Base-by-base conservation (phyloP, 2,797 vertebrate genomes). In the Pogoniulus pusillus region DNA sequence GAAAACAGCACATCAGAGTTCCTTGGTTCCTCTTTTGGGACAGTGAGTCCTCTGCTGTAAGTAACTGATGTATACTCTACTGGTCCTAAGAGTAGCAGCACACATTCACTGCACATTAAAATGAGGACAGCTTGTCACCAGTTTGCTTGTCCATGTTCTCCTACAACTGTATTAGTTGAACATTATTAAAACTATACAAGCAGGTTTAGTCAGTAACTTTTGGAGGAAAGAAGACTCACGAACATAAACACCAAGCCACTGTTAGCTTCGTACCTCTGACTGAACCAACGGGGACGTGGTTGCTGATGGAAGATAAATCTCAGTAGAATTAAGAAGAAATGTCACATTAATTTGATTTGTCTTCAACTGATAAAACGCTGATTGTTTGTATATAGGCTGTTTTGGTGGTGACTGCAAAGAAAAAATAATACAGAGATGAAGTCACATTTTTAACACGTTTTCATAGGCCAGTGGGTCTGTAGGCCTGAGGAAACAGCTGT, bases 281-380 rank as follows among this genome's bases (percentile, higher is more conserved):
- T 35, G 23, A 71, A 47, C 3, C 10, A 72, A 10, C 1, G 19
- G 5, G 3, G 5, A 30, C 1, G 1, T 2, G 5, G 24, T 15
- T 2, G 4, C 35, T 9, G 22, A 3, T 24, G 76, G 18, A 37
- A 11, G 6, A n/a, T 3, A 53, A 58, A 58, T 29, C 6, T 41
- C 39, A 18, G 7, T 23, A 71, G 66, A 74, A 84, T 27, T 29
- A n/a, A 29, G 27, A 74, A 59, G 4, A 92, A 62, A n/a, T 1
- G 0, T 12, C 73, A 65, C 3, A 16, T 4, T 12, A 20, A 55
- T 43, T 13, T 37, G 2, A 34, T 24, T 57, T 45, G 18, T 26
- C 27, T 83, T 47, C 27, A 41, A 63, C 5, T 7, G 5, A 55
- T 22, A 43, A 45, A n/a, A 9, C 26, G 8, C 3, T 5, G 16